These are phyloP conservation scores for Myripristis murdjan DNA, from an alignment of 2,797 vertebrate genomes.

Conservation along the genomic window DNA sequence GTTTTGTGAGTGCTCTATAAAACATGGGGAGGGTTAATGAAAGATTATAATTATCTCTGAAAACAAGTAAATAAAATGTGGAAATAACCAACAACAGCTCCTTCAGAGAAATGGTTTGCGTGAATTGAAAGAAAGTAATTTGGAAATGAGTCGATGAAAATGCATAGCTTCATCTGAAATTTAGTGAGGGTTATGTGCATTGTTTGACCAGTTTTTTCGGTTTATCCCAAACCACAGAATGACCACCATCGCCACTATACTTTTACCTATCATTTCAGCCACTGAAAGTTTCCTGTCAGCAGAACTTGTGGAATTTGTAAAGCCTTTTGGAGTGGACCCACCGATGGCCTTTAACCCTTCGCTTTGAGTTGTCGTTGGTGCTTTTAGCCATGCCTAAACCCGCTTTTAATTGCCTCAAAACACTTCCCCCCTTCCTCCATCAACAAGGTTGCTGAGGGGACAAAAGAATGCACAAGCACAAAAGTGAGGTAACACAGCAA, in stretches of 20 bases:
- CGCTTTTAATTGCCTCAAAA: conserved; percentile 71
- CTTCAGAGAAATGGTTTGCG: background rate
- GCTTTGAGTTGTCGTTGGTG: conserved; percentile 59
- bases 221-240: conserved; percentile 1
- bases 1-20: background rate
- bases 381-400: conserved; percentile 59
- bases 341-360: conserved; percentile 68
- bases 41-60: background rate
- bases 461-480: conserved; percentile 55
- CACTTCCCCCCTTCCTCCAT: conserved; percentile 38
- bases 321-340: conserved; percentile 42
- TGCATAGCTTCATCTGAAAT: too few relatives aligned
- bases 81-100: background rate
- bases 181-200: background rate
- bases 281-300: conserved; percentile 31
- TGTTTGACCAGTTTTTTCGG: background rate
- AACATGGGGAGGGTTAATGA: conserved; percentile 10
- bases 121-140: background rate
- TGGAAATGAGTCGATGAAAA: background rate
- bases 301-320: conserved; percentile 54
- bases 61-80: background rate
- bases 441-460: conserved; percentile 49
- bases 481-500: conserved; percentile 43
- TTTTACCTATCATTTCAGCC: conserved; percentile 4
- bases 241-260: background rate